These are phyloP conservation scores for Phenganax stokvisi DNA, from an alignment of 92 coral and sea anemone genomes.

Conservation along the genomic window DNA sequence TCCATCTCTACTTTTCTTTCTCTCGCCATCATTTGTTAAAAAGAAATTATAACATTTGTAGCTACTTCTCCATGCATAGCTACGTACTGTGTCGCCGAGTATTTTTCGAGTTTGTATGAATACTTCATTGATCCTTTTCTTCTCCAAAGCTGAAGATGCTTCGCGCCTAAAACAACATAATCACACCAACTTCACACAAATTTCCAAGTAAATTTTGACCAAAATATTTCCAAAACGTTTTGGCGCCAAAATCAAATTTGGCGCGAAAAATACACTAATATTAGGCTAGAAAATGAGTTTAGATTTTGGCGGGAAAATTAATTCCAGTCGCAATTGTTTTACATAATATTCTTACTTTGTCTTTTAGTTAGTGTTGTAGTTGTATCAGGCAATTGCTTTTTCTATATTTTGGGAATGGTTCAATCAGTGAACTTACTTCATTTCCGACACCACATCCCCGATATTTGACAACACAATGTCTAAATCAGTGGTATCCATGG, in stretches of 20 bases:
- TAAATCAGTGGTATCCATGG: slow-evolving; percentile 68
- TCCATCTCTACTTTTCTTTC: neutral
- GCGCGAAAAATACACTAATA: neutral
- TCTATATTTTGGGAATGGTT: neutral
- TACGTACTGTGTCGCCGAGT: slow-evolving; percentile 72
- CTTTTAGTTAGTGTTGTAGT: too few relatives aligned
- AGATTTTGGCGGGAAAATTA: neutral
- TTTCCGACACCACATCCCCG: slow-evolving; percentile 68
- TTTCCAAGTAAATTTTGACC: too few relatives aligned
- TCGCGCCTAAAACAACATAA: slow-evolving; percentile 49
- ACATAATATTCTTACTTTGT: too few relatives aligned
- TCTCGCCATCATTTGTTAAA: too few relatives aligned
- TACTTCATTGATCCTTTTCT: slow-evolving; percentile 64
- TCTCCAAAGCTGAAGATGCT: slow-evolving; percentile 50
- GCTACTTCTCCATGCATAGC: too few relatives aligned
- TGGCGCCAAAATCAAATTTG: neutral
- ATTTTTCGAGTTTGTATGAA: slow-evolving; percentile 75
- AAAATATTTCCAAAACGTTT: too few relatives aligned
- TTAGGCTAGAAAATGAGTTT: too few relatives aligned
- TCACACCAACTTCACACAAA: neutral
- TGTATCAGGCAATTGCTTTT: neutral
- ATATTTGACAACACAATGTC: slow-evolving; percentile 77
- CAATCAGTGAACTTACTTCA: slow-evolving; percentile 45
- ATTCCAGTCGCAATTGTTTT: neutral
- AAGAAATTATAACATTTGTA: neutral